Conservation (phyloP, 2,888 invertebrate species). For the Torymus texanus region DNA sequence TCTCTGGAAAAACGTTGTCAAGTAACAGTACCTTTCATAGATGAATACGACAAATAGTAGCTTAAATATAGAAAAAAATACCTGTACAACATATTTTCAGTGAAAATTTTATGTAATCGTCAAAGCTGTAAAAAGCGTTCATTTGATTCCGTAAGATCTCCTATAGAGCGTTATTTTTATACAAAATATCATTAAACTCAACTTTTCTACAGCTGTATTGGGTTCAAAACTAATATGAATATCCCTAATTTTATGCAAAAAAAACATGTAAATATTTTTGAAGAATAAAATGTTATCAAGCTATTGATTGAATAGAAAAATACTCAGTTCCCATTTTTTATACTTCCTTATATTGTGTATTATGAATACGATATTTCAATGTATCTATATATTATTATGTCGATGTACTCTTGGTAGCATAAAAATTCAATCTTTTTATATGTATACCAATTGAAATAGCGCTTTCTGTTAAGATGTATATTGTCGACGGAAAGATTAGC, state of each 20-base stretch:
- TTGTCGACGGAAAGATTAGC: not conserved
- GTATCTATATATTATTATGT: not conserved
- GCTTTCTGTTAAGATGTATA: no score
- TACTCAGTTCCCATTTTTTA: not conserved
- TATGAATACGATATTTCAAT: not conserved
- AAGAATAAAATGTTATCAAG: constrained; percentile 13
- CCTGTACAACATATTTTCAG: constrained; percentile 10
- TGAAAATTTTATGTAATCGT: not conserved
- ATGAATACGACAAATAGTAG: no score
- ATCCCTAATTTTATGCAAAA: constrained; percentile 1
- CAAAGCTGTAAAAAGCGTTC: not conserved
- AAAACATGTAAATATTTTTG: constrained; percentile 38
- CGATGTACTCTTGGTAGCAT: not conserved
- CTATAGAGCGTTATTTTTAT: constrained; percentile 7
- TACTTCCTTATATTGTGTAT: constrained; percentile 3
- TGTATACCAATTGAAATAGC: constrained; percentile 10
- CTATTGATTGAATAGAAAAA: no score
- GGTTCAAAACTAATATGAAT: not conserved
- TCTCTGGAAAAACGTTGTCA: no score
- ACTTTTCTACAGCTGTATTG: constrained; percentile 6
- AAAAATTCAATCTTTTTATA: not conserved
- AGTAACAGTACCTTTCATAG: no score
- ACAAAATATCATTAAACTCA: not conserved
- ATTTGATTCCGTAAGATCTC: constrained; percentile 12
- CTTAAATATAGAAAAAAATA: not conserved